Evolutionary conservation across 2,888 invertebrate genomes (phyloP).

Genomic region (Tolmerus cingulatus): DNA sequence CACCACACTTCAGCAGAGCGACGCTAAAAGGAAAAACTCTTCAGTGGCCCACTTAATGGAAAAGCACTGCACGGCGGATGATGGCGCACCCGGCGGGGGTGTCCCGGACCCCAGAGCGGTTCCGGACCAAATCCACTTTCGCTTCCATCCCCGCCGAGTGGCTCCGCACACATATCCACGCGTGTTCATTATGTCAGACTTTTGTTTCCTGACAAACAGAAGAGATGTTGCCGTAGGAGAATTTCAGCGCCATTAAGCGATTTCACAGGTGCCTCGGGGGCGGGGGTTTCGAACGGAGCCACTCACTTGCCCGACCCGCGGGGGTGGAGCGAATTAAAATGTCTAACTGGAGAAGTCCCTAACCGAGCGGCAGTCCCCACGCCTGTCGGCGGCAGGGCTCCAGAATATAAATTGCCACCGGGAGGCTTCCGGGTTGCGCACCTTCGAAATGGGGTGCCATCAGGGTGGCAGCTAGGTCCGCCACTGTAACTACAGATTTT

Average conservation of each 20-base stretch:
- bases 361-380: not conserved
- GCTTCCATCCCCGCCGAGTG: not conserved
- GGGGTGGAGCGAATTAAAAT: slow-evolving; percentile 18
- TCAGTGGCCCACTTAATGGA: slow-evolving; percentile 39
- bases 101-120: not conserved
- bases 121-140: slow-evolving; percentile 4
- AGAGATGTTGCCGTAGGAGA: slow-evolving; percentile 8
- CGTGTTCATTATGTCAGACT: slow-evolving; percentile 15
- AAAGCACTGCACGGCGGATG: slow-evolving; percentile 21
- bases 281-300: not conserved
- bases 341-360: not conserved
- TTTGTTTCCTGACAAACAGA: slow-evolving; percentile 28
- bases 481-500: not conserved
- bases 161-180: not conserved
- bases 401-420: not conserved
- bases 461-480: not conserved
- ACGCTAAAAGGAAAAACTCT: slow-evolving; percentile 2
- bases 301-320: not conserved
- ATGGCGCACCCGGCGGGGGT: not conserved
- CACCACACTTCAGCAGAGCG: not conserved
- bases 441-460: not conserved
- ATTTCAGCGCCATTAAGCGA: slow-evolving; percentile 33
- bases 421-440: not conserved
- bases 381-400: not conserved
- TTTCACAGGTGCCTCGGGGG: not conserved